Evolutionary conservation across 37 sponge, comb jelly and placozoan species (phyloP).

Genomic region (Chondrosia reniformis): DNA sequence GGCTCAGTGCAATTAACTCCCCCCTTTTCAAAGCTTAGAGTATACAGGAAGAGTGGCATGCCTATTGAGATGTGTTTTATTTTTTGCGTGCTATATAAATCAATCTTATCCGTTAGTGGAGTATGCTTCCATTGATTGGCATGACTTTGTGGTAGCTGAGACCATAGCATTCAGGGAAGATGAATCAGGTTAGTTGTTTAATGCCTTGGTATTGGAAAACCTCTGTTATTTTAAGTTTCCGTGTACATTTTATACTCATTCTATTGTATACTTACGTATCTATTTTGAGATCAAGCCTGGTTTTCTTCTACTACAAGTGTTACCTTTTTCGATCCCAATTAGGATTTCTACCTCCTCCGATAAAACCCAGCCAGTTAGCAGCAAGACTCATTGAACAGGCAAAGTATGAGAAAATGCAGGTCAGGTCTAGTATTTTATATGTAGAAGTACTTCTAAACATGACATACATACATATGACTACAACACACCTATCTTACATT

Average conservation of each 20-base stretch:
- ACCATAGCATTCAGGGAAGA: conserved; percentile 89
- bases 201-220: neutral
- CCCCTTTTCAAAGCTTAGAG: neutral
- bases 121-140: conserved; percentile 97
- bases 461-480: too few species aligned
- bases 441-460: too few species aligned
- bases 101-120: conserved; percentile 55
- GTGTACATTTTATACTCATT: neutral
- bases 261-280: neutral
- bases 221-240: neutral
- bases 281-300: neutral
- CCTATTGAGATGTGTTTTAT: too few species aligned
- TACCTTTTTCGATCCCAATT: neutral
- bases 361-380: conserved; percentile 82
- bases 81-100: neutral
- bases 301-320: neutral
- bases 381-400: conserved; percentile 84
- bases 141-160: conserved; percentile 97
- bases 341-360: conserved; percentile 94
- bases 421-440: too few species aligned
- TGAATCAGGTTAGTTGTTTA: conserved; percentile 65
- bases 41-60: too few species aligned
- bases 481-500: too few species aligned
- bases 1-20: too few species aligned
- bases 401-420: conserved; percentile 80